These are phyloP conservation scores for Steatocranus sp. DNA, from an alignment of 2,797 vertebrate genomes.

Conservation along the genomic window DNA sequence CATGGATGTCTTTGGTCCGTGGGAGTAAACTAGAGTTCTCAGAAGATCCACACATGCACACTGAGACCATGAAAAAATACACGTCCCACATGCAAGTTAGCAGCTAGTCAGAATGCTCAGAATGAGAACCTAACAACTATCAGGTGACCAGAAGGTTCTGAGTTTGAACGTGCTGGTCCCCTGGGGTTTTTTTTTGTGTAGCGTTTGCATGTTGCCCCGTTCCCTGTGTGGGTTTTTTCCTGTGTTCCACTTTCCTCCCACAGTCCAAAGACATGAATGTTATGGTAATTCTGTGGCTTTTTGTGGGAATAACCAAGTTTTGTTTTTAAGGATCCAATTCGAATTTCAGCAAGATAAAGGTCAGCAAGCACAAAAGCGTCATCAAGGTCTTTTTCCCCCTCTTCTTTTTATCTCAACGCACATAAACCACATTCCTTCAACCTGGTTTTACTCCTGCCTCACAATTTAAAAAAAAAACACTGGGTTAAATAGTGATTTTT, in stretches of 20 bases:
- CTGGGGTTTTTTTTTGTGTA: background rate
- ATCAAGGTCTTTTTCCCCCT: fast-evolving
- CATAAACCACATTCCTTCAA: background rate
- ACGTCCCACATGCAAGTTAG: background rate
- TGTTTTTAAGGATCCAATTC: background rate
- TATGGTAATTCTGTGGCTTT: background rate
- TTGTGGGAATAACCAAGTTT: background rate
- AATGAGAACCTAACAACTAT: background rate
- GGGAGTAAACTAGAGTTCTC: background rate
- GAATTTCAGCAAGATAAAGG: background rate
- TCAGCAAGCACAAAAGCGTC: background rate
- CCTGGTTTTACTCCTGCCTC: background rate
- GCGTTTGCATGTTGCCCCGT: background rate
- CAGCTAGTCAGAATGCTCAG: background rate
- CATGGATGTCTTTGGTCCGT: background rate
- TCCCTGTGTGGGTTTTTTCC: background rate
- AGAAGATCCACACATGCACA: background rate
- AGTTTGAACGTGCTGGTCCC: background rate
- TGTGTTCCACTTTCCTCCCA: background rate
- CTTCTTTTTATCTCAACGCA: background rate
- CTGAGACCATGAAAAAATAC: background rate
- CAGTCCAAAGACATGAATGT: background rate
- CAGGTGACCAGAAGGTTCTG: background rate
- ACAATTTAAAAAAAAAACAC: fast-evolving
- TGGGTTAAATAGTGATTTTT: background rate